Base-by-base conservation (phyloP, 2,888 invertebrate genomes). In the Periphyllus acericola region DNA sequence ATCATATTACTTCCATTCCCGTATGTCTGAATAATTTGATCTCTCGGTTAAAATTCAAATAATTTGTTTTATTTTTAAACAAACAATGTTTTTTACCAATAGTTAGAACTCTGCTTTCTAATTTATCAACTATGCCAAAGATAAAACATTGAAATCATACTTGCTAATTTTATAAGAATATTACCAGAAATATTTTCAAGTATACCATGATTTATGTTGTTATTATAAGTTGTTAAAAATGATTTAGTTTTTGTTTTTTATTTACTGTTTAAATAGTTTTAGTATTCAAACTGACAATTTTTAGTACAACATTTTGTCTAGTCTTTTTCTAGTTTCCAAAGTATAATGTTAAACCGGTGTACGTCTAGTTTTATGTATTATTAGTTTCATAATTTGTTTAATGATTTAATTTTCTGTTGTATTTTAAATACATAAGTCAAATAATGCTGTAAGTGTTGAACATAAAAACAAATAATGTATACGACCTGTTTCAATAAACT, bases 71-170 rank as follows among this genome's bases (percentile, higher is more conserved):
- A 81, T 21, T 55, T 55, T 34, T 36, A 55, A 52, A 25, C 14
- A 32, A 5, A 75, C 36, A 66, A 75, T 60, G 0, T 75, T 85
- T 85, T 4, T 74, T 29, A 60, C 55, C 21, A 60, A 52, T 34
- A 11, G 34, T 52, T 72, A 9, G 25, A 72, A 71, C 32, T 55
- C 2, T 34, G n/a, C 14, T 83, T 36, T 25, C 21, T 8, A 0
- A 29, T 34, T 17, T 1, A 46, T 68, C 25, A 78, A 85, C 55
- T 68, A 25, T 78, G 46, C 66, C 84, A 85, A 85, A 85, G 75
- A 75, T 75, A 29, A 14, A 83, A 83, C n/a, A 8, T 34, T 32
- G 6, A n/a, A 55, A 17, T 29, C 4, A 29, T 29, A 29, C 60
- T 25, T 60, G 0, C 3, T 52, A 52, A 52, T 52, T 52, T 52